These are phyloP conservation scores for Oscheius sp. DNA, from an alignment of 2,888 invertebrate species.

Conservation along the genomic window DNA sequence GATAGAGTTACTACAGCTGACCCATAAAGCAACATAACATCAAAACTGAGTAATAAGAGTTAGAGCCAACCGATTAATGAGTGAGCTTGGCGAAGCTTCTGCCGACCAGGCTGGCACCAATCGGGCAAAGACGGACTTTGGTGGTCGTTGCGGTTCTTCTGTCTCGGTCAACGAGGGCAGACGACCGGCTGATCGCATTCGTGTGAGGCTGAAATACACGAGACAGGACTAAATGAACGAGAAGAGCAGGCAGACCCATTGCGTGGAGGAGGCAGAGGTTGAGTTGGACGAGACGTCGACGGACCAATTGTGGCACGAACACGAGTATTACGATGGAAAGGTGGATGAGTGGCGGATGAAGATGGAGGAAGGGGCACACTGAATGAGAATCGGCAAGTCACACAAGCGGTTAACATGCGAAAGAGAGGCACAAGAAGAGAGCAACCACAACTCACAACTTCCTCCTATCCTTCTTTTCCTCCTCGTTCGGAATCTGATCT, in stretches of 20 bases:
- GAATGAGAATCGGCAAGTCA: slow-evolving; percentile 2
- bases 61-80: slow-evolving; percentile 35
- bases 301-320: slow-evolving; percentile 35
- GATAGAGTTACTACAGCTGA: no score
- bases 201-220: slow-evolving; percentile 36
- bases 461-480: slow-evolving; percentile 21
- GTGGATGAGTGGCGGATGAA: slow-evolving; percentile 42
- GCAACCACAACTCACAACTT: slow-evolving; percentile 25
- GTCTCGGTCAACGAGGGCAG: slow-evolving; percentile 30
- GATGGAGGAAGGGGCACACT: slow-evolving; percentile 35
- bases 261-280: slow-evolving; percentile 10
- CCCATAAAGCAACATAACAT: slow-evolving; percentile 15
- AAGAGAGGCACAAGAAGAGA: background rate
- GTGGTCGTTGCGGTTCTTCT: slow-evolving; percentile 1
- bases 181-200: slow-evolving; percentile 27
- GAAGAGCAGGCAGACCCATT: slow-evolving; percentile 10
- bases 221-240: slow-evolving; percentile 16
- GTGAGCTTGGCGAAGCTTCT: slow-evolving; percentile 33
- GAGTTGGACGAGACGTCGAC: slow-evolving; percentile 27
- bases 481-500: background rate
- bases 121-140: slow-evolving; percentile 54
- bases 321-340: slow-evolving; percentile 34
- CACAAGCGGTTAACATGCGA: slow-evolving; percentile 11
- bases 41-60: slow-evolving; percentile 11
- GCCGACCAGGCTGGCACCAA: slow-evolving; percentile 48